A percentile compares a stretch with the other conserved stretches of the same genome.
Evolutionary conservation across 1,140 invertebrate genomes (phyloP).

Genomic region (Grapholita molesta): DNA sequence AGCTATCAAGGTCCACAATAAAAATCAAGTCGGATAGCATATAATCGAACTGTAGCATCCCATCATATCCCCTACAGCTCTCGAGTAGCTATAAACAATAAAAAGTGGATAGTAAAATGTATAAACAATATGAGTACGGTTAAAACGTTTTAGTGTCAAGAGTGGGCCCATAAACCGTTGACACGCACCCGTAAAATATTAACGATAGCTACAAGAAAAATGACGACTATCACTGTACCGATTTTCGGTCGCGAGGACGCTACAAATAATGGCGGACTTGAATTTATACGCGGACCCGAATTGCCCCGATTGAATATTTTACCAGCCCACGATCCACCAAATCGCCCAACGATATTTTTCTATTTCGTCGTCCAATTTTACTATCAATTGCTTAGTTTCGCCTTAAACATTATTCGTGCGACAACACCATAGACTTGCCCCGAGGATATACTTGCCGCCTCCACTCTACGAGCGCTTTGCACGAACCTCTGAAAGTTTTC

Average conservation of each 20-base stretch:
- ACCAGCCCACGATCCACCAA: slow-evolving; percentile 70
- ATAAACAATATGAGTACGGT: slow-evolving; percentile 73
- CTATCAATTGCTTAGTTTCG: slow-evolving; percentile 75
- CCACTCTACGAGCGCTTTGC: background rate
- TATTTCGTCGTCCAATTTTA: slow-evolving; percentile 71
- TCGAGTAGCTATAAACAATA: slow-evolving; percentile 66
- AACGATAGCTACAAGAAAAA: slow-evolving; percentile 74
- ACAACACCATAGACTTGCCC: slow-evolving; percentile 23
- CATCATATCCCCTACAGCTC: slow-evolving; percentile 56
- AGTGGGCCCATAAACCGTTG: slow-evolving; percentile 72
- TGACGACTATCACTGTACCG: slow-evolving; percentile 74
- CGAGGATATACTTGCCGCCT: background rate
- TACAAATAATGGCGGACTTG: slow-evolving; percentile 70
- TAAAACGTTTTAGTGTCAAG: slow-evolving; percentile 77
- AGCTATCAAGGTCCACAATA: slow-evolving; percentile 47
- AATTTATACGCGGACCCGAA: slow-evolving; percentile 74
- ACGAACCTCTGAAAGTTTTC: background rate
- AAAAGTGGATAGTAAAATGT: slow-evolving; percentile 72
- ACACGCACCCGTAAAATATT: slow-evolving; percentile 76
- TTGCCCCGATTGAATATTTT: slow-evolving; percentile 76
- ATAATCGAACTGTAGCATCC: slow-evolving; percentile 55
- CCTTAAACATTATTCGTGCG: slow-evolving; percentile 68
- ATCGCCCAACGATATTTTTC: slow-evolving; percentile 72
- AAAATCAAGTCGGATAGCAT: slow-evolving; percentile 56
- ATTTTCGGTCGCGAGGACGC: slow-evolving; percentile 69